Evolutionary conservation across 2,888 invertebrate species (phyloP).

Genomic region (Serripes groenlandicus): DNA sequence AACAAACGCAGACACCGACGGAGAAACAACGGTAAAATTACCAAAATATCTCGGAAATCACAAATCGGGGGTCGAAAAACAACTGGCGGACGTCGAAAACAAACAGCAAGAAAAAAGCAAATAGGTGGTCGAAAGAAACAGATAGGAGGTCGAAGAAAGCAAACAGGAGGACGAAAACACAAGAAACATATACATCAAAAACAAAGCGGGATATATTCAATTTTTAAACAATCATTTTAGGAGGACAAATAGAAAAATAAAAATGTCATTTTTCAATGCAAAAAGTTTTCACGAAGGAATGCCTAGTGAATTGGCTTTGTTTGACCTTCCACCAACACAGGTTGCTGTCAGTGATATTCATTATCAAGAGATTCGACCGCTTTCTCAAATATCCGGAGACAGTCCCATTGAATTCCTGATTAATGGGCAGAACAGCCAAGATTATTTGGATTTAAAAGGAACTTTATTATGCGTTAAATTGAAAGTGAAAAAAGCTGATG

Average conservation of each 20-base stretch:
- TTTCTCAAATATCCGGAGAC: constrained; percentile 40
- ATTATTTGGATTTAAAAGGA: constrained; percentile 41
- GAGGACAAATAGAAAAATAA: too few species aligned
- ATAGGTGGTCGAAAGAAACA: too few species aligned
- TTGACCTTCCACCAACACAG: constrained; percentile 43
- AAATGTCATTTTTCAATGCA: constrained; percentile 40
- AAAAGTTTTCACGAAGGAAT: constrained; percentile 46
- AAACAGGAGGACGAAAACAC: too few species aligned
- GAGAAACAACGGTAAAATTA: constrained; percentile 6
- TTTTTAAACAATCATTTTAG: too few species aligned
- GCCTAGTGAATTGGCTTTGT: constrained; percentile 24
- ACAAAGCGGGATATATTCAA: too few species aligned
- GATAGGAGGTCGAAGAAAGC: too few species aligned
- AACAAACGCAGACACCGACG: neutral
- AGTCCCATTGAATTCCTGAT: constrained; percentile 45
- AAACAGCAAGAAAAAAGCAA: too few species aligned
- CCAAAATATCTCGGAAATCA: too few species aligned
- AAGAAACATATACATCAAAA: too few species aligned
- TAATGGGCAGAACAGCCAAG: constrained; percentile 44
- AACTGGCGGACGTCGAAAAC: too few species aligned
- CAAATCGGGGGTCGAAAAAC: too few species aligned
- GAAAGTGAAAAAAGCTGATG: constrained; percentile 24
- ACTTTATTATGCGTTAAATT: constrained; percentile 35
- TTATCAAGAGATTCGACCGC: constrained; percentile 40
- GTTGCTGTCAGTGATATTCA: constrained; percentile 33